A percentile compares a stretch with the other conserved stretches of the same genome.
Conservation (phyloP, 2,797 vertebrate species). For the Galagoides demidoff region DNA sequence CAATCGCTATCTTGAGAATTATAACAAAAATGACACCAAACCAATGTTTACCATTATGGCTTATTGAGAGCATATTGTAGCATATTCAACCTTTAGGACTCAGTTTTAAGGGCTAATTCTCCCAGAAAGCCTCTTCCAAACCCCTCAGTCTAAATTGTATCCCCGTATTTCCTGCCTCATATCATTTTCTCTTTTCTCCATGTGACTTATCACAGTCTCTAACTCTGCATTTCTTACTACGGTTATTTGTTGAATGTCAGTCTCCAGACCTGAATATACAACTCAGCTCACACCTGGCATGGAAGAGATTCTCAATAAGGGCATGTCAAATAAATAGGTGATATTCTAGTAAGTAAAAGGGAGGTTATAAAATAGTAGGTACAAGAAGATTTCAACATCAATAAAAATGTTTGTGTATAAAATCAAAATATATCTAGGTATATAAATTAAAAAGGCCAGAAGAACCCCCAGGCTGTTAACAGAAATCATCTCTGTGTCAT, state of each 20-base stretch:
- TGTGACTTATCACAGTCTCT: not conserved
- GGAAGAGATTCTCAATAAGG: not conserved
- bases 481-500: not conserved
- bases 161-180: not conserved
- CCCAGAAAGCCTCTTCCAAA: not conserved
- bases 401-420: not conserved
- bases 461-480: not conserved
- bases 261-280: not conserved
- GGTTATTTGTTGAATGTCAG: not conserved
- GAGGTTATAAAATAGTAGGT: not conserved
- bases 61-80: not conserved
- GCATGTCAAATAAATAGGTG: not conserved
- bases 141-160: not conserved
- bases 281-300: not conserved
- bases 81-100: not conserved
- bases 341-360: not conserved
- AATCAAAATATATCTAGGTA: not conserved
- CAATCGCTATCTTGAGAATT: not conserved
- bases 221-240: not conserved
- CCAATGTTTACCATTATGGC: not conserved
- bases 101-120: not conserved
- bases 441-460: not conserved
- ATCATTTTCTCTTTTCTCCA: not conserved
- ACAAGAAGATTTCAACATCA: not conserved
- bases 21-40: conserved; percentile 16